Percentiles rank a stretch among this genome's conserved stretches.
Conservation (phyloP, 2,113 vertebrate genomes). For the Vimba vimba region DNA sequence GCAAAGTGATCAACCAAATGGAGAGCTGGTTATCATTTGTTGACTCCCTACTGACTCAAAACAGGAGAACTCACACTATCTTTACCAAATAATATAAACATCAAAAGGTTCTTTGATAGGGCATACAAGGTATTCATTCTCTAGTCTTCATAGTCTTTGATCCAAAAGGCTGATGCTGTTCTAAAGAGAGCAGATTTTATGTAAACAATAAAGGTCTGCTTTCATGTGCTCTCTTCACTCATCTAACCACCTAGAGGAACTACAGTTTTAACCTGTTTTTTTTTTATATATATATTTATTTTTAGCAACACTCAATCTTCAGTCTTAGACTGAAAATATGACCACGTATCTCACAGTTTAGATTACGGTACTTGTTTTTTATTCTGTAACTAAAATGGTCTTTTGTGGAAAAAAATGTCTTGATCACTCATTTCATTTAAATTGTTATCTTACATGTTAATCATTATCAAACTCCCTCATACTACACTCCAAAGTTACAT, state of each 20-base stretch:
- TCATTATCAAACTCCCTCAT: constrained; percentile 21
- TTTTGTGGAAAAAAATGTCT: not conserved
- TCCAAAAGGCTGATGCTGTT: constrained; percentile 4
- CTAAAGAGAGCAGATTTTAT: constrained; percentile 22
- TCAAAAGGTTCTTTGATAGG: constrained; percentile 31
- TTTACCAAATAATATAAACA: constrained; percentile 13
- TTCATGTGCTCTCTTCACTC: constrained; percentile 11
- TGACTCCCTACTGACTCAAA: not conserved
- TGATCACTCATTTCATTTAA: not conserved
- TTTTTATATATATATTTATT: not conserved
- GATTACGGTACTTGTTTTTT: not conserved
- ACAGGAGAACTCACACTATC: constrained; percentile 9
- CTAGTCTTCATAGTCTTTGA: constrained; percentile 12
- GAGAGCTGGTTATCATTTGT: not conserved
- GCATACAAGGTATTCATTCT: constrained; percentile 31
- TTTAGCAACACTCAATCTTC: not conserved
- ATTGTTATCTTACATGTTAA: constrained; percentile 16
- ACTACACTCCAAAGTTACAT: not conserved
- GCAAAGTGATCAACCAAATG: constrained; percentile 16
- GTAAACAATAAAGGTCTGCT: constrained; percentile 27
- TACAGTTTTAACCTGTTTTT: not conserved
- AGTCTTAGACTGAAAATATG: not conserved
- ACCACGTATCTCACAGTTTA: not conserved
- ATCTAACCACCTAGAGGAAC: not conserved
- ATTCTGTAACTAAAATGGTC: not conserved